phyloP scores from a whole-genome alignment of 2,888 invertebrate species.

The Archips crataeganus region DNA sequence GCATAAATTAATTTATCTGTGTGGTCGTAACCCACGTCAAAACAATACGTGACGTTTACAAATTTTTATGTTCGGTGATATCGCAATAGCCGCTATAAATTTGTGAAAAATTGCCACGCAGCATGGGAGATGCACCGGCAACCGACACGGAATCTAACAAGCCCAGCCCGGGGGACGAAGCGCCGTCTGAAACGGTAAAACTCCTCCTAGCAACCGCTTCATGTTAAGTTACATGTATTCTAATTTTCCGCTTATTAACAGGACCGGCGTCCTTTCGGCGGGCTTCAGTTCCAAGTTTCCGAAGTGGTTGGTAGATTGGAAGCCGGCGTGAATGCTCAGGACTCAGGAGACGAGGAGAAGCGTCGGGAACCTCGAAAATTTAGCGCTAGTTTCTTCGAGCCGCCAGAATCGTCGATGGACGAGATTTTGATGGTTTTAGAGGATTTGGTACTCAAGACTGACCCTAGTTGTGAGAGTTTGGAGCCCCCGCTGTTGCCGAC shows the following conservation, averaged over 20 bases:
- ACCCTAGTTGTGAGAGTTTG: constrained; percentile 87
- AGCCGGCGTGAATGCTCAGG: constrained; percentile 85
- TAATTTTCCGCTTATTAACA: constrained; percentile 62
- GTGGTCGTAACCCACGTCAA: constrained; percentile 61
- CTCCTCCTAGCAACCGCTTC: constrained; percentile 30
- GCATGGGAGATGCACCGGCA: constrained; percentile 79
- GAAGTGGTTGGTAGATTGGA: constrained; percentile 90
- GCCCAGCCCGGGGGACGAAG: constrained; percentile 62
- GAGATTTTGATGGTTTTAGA: constrained; percentile 87
- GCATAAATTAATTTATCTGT: constrained; percentile 25
- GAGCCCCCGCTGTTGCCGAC: constrained; percentile 88
- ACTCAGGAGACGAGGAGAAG: constrained; percentile 72
- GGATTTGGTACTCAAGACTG: constrained; percentile 86
- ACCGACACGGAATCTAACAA: constrained; percentile 70
- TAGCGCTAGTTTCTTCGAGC: constrained; percentile 82
- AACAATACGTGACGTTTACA: constrained; percentile 85
- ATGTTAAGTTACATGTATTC: constrained; percentile 44
- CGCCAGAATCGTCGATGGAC: constrained; percentile 85
- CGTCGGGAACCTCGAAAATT: constrained; percentile 77
- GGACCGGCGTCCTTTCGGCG: constrained; percentile 88
- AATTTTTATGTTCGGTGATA: constrained; percentile 71
- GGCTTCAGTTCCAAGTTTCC: constrained; percentile 90
- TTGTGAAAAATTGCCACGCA: constrained; percentile 77
- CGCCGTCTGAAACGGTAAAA: constrained; percentile 67
- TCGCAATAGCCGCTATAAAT: constrained; percentile 58